Percentiles rank a stretch among this genome's conserved stretches.
Evolutionary conservation across 2,888 invertebrate species (phyloP).

Genomic region (Thalpophila matura): DNA sequence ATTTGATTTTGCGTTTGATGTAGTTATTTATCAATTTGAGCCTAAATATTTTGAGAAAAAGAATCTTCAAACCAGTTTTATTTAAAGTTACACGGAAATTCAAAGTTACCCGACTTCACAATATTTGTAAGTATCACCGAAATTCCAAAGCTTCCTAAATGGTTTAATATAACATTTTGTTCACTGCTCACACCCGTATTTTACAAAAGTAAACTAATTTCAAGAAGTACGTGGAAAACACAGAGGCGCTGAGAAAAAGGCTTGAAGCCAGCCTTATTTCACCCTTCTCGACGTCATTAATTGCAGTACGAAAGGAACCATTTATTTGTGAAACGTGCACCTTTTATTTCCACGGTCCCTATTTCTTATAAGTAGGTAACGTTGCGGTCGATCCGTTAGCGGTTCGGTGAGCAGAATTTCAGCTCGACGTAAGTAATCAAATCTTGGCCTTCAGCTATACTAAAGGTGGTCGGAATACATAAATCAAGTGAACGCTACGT

Average conservation of each 20-base stretch:
- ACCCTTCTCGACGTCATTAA: slow-evolving; percentile 70
- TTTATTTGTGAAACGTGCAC: slow-evolving; percentile 69
- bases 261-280: slow-evolving; percentile 63
- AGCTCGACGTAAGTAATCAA: slow-evolving; percentile 81
- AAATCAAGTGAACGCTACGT: slow-evolving; percentile 87
- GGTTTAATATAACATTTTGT: slow-evolving; percentile 34
- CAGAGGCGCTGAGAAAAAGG: slow-evolving; percentile 60
- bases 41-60: too few relatives aligned
- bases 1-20: too few relatives aligned
- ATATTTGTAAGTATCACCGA: background rate
- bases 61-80: too few relatives aligned
- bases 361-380: slow-evolving; percentile 67
- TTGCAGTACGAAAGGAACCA: slow-evolving; percentile 68
- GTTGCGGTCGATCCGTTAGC: slow-evolving; percentile 74
- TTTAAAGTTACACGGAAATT: too few relatives aligned
- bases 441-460: slow-evolving; percentile 80
- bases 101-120: too few relatives aligned
- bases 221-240: slow-evolving; percentile 55
- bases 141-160: slow-evolving; percentile 6
- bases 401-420: slow-evolving; percentile 74
- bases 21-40: too few relatives aligned
- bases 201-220: slow-evolving; percentile 61
- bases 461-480: slow-evolving; percentile 86
- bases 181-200: slow-evolving; percentile 41
- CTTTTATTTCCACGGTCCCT: slow-evolving; percentile 63